phyloP scores from a whole-genome alignment of 2,113 vertebrate genomes.

The Xenopus borealis region DNA sequence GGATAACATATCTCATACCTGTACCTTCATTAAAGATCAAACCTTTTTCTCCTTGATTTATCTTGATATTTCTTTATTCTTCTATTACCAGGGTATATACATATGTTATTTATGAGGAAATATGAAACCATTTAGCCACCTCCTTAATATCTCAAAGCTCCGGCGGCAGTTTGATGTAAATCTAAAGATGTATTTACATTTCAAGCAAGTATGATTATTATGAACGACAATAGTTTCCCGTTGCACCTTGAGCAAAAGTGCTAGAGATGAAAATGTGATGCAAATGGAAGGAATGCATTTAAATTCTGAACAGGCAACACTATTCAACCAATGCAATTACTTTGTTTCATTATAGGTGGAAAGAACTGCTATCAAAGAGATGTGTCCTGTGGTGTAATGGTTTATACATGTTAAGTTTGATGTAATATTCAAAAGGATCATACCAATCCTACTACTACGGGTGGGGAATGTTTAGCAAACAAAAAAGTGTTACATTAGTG shows the following conservation, averaged over 20 bases:
- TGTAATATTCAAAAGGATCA: no score
- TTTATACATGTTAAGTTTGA: no score
- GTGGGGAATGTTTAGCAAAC: no score
- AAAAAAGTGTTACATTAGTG: no score
- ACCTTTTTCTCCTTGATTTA: background rate
- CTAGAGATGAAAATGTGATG: conserved; percentile 7
- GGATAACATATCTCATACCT: no score
- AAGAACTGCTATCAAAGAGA: no score
- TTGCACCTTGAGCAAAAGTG: background rate
- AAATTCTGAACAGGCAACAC: conserved; percentile 2
- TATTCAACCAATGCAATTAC: background rate
- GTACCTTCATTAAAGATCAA: background rate
- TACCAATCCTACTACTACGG: no score
- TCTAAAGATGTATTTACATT: conserved; percentile 11
- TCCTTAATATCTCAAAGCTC: background rate
- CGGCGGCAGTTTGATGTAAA: background rate
- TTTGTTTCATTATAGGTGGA: no score
- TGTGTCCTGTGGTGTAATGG: no score
- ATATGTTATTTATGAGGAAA: background rate
- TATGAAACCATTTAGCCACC: background rate
- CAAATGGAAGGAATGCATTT: background rate
- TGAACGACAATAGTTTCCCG: background rate
- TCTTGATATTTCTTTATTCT: background rate
- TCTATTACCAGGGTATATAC: background rate
- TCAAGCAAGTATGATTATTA: conserved; percentile 1